Conservation (phyloP, 2,888 invertebrate genomes). For the Empis livida region DNA sequence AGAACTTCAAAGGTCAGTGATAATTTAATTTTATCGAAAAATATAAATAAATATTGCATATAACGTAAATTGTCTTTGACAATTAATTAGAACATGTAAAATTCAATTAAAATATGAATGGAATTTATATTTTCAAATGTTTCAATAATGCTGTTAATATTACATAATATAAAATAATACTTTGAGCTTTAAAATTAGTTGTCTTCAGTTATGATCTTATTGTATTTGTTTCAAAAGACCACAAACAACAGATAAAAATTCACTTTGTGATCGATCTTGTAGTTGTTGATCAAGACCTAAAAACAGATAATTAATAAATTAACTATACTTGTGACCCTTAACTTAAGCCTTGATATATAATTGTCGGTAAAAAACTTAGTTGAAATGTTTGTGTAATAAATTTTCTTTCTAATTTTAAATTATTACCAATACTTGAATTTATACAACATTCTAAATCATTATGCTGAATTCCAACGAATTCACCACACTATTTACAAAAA, state of each 20-base stretch:
- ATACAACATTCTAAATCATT: constrained; percentile 33
- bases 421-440: constrained; percentile 31
- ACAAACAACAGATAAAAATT: constrained; percentile 36
- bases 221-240: constrained; percentile 14
- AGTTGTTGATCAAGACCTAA: constrained; percentile 32
- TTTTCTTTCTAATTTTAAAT: constrained; percentile 39
- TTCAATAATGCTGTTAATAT: too few species aligned
- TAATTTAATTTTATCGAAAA: too few species aligned
- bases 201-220: neutral
- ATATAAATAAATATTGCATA: too few species aligned
- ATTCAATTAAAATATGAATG: too few species aligned
- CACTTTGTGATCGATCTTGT: constrained; percentile 34
- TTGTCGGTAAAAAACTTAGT: constrained; percentile 40
- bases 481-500: constrained; percentile 38
- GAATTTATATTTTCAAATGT: too few species aligned
- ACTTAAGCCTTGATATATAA: constrained; percentile 40
- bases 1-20: too few species aligned
- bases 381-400: constrained; percentile 28
- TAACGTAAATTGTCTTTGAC: too few species aligned
- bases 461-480: constrained; percentile 27
- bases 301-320: too few species aligned
- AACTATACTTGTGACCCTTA: too few species aligned
- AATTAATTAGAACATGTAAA: too few species aligned
- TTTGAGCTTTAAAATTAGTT: neutral
- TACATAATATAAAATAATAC: too few species aligned